phyloP scores from a whole-genome alignment of 2,888 invertebrate genomes.

The Belgica antarctica region DNA sequence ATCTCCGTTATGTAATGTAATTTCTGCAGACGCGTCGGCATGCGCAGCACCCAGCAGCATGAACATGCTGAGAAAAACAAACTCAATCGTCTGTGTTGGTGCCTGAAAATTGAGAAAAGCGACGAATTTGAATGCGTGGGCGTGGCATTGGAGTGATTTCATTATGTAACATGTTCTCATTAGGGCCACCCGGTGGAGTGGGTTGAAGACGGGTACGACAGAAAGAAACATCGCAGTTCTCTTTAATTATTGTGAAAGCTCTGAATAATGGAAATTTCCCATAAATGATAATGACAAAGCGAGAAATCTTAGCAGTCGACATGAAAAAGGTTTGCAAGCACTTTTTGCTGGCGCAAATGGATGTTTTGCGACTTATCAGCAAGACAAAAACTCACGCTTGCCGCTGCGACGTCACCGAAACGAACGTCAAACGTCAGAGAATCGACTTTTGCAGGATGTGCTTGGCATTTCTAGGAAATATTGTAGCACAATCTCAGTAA shows the following conservation, averaged over 20 bases:
- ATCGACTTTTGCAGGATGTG: no score
- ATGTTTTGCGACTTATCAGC: no score
- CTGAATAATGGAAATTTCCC: neutral
- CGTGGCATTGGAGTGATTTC: conserved; percentile 6
- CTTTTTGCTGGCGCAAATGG: no score
- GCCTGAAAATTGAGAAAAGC: conserved; percentile 16
- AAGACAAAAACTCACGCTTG: no score
- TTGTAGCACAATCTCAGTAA: no score
- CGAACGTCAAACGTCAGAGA: no score
- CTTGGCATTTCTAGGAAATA: no score
- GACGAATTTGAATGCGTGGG: conserved; percentile 30
- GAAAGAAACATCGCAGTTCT: neutral
- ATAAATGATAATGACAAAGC: neutral
- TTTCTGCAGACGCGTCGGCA: conserved; percentile 20
- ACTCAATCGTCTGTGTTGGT: neutral
- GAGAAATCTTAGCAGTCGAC: neutral
- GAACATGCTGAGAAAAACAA: neutral
- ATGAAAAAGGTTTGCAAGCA: neutral
- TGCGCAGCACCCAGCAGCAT: conserved; percentile 18
- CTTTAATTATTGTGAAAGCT: conserved; percentile 6
- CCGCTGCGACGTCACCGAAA: no score
- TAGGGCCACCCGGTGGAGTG: neutral
- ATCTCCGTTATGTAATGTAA: conserved; percentile 34
- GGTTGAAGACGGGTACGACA: neutral
- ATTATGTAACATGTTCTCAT: conserved; percentile 28